A percentile compares a stretch with the other conserved stretches of the same genome.
Conservation (phyloP, 2,888 invertebrate species). For the Aphidius colemani region DNA sequence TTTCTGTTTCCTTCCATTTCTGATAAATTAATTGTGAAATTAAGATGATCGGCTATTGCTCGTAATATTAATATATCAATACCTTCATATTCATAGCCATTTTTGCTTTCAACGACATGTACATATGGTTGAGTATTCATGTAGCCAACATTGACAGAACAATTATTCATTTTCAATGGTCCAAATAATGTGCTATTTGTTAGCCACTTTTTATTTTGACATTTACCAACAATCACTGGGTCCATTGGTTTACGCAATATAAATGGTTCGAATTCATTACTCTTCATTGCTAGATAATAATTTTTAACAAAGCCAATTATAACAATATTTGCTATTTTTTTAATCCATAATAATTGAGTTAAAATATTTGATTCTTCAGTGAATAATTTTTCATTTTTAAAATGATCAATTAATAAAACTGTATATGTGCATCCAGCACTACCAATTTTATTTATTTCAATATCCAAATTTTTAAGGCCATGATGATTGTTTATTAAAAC, state of each 20-base stretch:
- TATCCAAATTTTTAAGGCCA: slow-evolving; percentile 25
- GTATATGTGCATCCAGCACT: slow-evolving; percentile 36
- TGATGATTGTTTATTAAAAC: slow-evolving; percentile 34
- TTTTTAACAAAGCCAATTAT: slow-evolving; percentile 35
- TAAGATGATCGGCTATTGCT: slow-evolving; percentile 23
- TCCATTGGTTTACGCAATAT: slow-evolving; percentile 30
- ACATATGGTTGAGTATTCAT: slow-evolving; percentile 37
- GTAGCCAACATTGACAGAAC: slow-evolving; percentile 36
- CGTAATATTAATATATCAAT: slow-evolving; percentile 33
- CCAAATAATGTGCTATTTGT: slow-evolving; percentile 4
- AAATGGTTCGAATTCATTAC: slow-evolving; percentile 29
- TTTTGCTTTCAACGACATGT: neutral
- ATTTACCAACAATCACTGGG: slow-evolving; percentile 36
- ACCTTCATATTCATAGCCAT: slow-evolving; percentile 20
- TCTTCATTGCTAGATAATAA: slow-evolving; percentile 34
- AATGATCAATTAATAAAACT: slow-evolving; percentile 31
- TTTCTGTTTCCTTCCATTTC: slow-evolving; percentile 29
- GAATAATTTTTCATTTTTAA: slow-evolving; percentile 34
- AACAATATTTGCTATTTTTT: slow-evolving; percentile 32
- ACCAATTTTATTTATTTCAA: slow-evolving; percentile 33
- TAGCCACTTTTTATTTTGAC: slow-evolving; percentile 18
- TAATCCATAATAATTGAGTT: slow-evolving; percentile 34
- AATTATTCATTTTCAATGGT: slow-evolving; percentile 31
- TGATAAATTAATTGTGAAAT: slow-evolving; percentile 18
- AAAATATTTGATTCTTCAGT: slow-evolving; percentile 33